Conservation (phyloP, 1,140 invertebrate genomes). For the Euura lappo region DNA sequence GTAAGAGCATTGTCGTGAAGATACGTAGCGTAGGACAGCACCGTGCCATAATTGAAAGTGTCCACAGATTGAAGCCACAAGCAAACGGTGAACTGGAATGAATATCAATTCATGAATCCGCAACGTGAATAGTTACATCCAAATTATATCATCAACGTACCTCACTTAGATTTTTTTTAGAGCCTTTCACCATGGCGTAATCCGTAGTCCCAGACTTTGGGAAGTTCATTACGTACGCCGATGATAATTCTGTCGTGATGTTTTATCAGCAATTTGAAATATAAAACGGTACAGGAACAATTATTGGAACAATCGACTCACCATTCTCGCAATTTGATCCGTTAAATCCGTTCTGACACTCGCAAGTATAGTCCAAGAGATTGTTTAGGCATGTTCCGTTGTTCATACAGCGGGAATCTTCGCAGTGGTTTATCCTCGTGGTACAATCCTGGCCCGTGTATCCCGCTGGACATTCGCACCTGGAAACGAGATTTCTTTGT, state of each 20-base stretch:
- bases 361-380: conserved; percentile 47
- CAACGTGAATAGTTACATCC: neutral
- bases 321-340: conserved; percentile 56
- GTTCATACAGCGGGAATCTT: conserved; percentile 59
- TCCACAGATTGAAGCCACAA: conserved; percentile 74
- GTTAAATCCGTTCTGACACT: conserved; percentile 48
- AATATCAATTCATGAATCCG: neutral
- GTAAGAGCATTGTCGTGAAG: conserved; percentile 70
- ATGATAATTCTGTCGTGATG: conserved; percentile 48
- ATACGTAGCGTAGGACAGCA: conserved; percentile 71
- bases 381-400: conserved; percentile 61
- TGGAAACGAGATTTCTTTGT: conserved; percentile 31
- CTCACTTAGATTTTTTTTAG: conserved; percentile 48
- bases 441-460: conserved; percentile 57
- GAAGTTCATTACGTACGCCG: conserved; percentile 64
- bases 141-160: conserved; percentile 35
- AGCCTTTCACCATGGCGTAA: conserved; percentile 60
- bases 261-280: too few relatives aligned
- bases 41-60: conserved; percentile 72
- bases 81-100: conserved; percentile 64
- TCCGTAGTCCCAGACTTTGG: conserved; percentile 61
- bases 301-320: conserved; percentile 23
- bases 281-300: too few relatives aligned
- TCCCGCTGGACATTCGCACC: conserved; percentile 63
- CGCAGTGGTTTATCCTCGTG: conserved; percentile 64